These are phyloP conservation scores for Chironomus striatipennis DNA, from an alignment of 1,140 invertebrate genomes.

Conservation along the genomic window DNA sequence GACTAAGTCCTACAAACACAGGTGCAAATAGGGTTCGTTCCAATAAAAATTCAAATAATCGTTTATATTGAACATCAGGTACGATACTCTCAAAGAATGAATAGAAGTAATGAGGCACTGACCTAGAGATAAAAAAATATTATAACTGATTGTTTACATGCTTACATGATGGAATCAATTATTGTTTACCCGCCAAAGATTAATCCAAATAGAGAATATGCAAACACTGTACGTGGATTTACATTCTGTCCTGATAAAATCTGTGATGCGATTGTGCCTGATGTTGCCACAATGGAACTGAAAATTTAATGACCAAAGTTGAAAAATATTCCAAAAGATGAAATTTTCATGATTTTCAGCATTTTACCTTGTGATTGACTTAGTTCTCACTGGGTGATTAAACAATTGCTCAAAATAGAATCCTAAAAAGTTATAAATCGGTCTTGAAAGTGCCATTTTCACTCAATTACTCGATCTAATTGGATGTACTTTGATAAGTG, in stretches of 20 bases:
- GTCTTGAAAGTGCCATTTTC: constrained; percentile 61
- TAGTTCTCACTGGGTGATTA: constrained; percentile 57
- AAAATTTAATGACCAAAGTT: constrained; percentile 30
- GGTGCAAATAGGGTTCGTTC: constrained; percentile 61
- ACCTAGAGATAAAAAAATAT: constrained; percentile 25
- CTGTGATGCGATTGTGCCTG: constrained; percentile 58
- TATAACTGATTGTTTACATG: too few species aligned
- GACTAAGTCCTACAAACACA: constrained; percentile 54
- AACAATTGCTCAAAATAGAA: constrained; percentile 61
- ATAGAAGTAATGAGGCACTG: constrained; percentile 64
- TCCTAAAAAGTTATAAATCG: constrained; percentile 51
- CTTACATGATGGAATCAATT: too few species aligned
- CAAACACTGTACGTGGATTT: constrained; percentile 53
- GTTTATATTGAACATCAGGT: constrained; percentile 33
- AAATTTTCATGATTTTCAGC: constrained; percentile 9
- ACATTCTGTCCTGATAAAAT: constrained; percentile 49
- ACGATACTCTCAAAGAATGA: constrained; percentile 44
- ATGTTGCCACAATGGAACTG: constrained; percentile 51
- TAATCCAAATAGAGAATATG: constrained; percentile 63
- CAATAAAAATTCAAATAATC: constrained; percentile 45
- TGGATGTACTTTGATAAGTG: background rate
- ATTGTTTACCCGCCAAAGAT: constrained; percentile 53
- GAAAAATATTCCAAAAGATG: background rate
- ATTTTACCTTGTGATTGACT: constrained; percentile 60
- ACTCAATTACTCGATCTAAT: background rate